Evolutionary conservation across 2,888 invertebrate genomes (phyloP).

Genomic region (Zaprionus obscuricornis): DNA sequence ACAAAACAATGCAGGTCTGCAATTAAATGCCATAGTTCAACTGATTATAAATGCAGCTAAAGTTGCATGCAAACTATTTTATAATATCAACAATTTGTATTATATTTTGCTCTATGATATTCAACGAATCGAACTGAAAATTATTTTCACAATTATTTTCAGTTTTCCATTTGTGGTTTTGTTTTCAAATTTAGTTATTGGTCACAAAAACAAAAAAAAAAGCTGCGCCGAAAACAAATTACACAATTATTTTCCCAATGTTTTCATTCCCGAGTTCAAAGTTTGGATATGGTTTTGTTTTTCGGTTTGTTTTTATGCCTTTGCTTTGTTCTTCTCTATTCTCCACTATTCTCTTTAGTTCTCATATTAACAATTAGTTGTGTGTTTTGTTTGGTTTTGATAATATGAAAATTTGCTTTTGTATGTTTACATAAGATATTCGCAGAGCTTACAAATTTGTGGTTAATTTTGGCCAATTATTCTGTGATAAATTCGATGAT

Average conservation of each 20-base stretch:
- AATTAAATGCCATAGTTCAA: too few species aligned
- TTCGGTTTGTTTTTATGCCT: slow-evolving; percentile 13
- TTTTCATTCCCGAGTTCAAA: slow-evolving; percentile 1
- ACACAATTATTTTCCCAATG: slow-evolving; percentile 25
- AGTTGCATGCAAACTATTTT: slow-evolving; percentile 15
- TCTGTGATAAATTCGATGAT: slow-evolving; percentile 9
- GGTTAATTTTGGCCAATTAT: slow-evolving; percentile 43
- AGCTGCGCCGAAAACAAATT: slow-evolving; percentile 35
- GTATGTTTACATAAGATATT: slow-evolving; percentile 40
- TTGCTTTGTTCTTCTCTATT: slow-evolving; percentile 4
- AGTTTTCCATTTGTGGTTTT: slow-evolving; percentile 58
- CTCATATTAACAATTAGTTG: slow-evolving; percentile 48
- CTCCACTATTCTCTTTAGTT: slow-evolving; percentile 9
- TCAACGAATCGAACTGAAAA: slow-evolving; percentile 16
- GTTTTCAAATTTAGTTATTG: slow-evolving; percentile 43
- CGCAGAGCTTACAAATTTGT: slow-evolving; percentile 30
- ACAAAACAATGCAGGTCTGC: slow-evolving; percentile 1
- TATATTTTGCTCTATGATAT: neutral
- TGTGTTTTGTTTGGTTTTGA: slow-evolving; percentile 29
- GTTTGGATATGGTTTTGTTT: slow-evolving; percentile 22
- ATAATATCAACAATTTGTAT: slow-evolving; percentile 5
- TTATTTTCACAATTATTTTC: slow-evolving; percentile 34
- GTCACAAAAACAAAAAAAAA: slow-evolving; percentile 30
- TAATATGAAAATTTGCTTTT: slow-evolving; percentile 52
- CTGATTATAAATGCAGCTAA: neutral